These are phyloP conservation scores for Peromyscus melanophrys DNA, from an alignment of 2,797 vertebrate species.

Conservation along the genomic window DNA sequence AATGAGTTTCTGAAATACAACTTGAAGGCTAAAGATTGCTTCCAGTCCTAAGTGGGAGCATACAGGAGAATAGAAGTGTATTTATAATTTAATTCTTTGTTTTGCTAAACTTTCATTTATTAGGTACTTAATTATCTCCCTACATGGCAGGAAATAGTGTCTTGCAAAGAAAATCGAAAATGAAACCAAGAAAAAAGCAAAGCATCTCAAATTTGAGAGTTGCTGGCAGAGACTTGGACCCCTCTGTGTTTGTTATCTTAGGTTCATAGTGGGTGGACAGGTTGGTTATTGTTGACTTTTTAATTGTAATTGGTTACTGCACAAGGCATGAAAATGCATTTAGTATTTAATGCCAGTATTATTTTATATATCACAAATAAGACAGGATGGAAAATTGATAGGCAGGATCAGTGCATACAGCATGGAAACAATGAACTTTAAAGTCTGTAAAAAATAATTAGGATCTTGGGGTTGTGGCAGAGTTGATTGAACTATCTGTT, in stretches of 20 bases:
- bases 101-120: slow-evolving; percentile 61
- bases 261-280: not conserved
- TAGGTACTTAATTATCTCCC: slow-evolving; percentile 67
- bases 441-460: slow-evolving; percentile 20
- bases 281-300: slow-evolving; percentile 47
- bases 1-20: slow-evolving; percentile 47
- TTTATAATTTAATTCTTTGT: slow-evolving; percentile 46
- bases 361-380: not conserved
- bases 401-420: not conserved
- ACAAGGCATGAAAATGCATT: slow-evolving; percentile 49
- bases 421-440: not conserved
- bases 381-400: not conserved
- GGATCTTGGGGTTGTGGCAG: not conserved
- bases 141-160: slow-evolving; percentile 29
- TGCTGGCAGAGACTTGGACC: slow-evolving; percentile 36
- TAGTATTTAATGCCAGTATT: not conserved
- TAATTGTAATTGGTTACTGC: not conserved
- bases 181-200: slow-evolving; percentile 16
- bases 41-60: not conserved
- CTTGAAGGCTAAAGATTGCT: slow-evolving; percentile 66
- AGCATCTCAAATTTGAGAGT: slow-evolving; percentile 47
- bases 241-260: slow-evolving; percentile 48
- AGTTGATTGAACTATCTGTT: not conserved
- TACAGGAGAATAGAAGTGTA: not conserved
- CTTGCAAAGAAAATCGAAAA: slow-evolving; percentile 54